phyloP scores from a whole-genome alignment of 2,113 vertebrate species.

The Paramormyrops kingsleyae region DNA sequence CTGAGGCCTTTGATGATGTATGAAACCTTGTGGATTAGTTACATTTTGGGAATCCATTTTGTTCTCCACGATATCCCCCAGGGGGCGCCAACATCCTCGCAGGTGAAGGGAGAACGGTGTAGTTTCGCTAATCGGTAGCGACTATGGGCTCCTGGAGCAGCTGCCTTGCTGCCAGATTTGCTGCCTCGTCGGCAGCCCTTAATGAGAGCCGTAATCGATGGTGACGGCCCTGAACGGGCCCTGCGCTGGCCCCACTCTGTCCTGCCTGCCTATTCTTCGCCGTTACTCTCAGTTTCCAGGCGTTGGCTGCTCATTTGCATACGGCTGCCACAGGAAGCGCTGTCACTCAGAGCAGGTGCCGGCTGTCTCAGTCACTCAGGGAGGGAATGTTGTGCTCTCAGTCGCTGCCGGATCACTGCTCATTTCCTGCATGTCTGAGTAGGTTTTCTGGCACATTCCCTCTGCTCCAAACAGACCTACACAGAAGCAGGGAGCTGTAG shows the following conservation, averaged over 20 bases:
- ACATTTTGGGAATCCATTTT: neutral
- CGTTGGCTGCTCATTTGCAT: slow-evolving; percentile 19
- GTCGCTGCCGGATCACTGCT: neutral
- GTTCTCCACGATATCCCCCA: neutral
- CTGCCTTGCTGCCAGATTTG: neutral
- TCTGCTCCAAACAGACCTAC: neutral
- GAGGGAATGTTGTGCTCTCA: neutral
- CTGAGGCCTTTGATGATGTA: neutral
- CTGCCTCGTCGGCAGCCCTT: neutral
- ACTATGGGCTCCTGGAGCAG: neutral
- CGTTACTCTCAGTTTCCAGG: slow-evolving; percentile 3
- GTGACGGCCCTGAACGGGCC: neutral
- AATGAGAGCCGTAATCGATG: neutral
- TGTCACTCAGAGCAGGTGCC: slow-evolving; percentile 13
- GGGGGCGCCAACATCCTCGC: neutral
- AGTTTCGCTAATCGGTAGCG: neutral
- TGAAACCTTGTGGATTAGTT: neutral
- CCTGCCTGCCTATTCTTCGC: neutral
- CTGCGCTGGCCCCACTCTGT: neutral
- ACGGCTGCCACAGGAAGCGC: neutral
- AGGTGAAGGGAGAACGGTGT: neutral
- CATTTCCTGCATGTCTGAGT: neutral
- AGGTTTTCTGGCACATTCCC: neutral
- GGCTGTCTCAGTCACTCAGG: neutral
- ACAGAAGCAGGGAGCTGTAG: neutral